A percentile compares a stretch with the other conserved stretches of the same genome.
phyloP scores from a whole-genome alignment of 2,797 vertebrate genomes.

The Oreochromis mossambicus region DNA sequence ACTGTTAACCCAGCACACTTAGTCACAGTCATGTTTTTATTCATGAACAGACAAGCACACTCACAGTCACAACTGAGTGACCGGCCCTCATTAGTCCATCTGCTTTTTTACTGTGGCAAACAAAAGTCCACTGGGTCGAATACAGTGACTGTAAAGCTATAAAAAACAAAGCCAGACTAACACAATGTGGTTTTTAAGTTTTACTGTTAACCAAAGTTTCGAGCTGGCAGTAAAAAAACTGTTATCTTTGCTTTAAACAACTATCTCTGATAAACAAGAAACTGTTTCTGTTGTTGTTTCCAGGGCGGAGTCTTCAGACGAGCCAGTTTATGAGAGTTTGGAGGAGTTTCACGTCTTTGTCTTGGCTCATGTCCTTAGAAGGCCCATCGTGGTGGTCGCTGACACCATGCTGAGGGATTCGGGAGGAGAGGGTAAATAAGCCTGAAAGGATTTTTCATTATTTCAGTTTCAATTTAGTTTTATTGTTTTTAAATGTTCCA shows the following conservation, averaged over 20 bases:
- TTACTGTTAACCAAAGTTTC: background rate
- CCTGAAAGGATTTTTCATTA: background rate
- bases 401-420: constrained; percentile 98
- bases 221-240: background rate
- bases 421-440: constrained; percentile 86
- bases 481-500: background rate
- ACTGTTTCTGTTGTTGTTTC: background rate
- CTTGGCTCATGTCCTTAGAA: constrained; percentile 89
- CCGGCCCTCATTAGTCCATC: background rate
- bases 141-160: background rate
- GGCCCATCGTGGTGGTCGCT: constrained; percentile 94
- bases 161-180: background rate
- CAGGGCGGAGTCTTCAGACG: constrained; percentile 87
- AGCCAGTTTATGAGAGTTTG: constrained; percentile 95
- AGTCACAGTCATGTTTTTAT: constrained; percentile 51
- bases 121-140: background rate
- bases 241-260: background rate
- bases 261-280: background rate
- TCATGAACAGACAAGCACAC: constrained; percentile 37
- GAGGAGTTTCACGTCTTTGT: constrained; percentile 98
- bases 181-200: background rate
- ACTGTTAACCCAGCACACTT: constrained; percentile 29
- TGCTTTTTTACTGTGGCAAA: background rate
- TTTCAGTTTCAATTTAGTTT: background rate
- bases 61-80: constrained; percentile 18